Percentiles rank a stretch among this genome's conserved stretches.
Conservation (phyloP, 64 coral and sea anemone genomes). For the Stichodactyla helianthus region DNA sequence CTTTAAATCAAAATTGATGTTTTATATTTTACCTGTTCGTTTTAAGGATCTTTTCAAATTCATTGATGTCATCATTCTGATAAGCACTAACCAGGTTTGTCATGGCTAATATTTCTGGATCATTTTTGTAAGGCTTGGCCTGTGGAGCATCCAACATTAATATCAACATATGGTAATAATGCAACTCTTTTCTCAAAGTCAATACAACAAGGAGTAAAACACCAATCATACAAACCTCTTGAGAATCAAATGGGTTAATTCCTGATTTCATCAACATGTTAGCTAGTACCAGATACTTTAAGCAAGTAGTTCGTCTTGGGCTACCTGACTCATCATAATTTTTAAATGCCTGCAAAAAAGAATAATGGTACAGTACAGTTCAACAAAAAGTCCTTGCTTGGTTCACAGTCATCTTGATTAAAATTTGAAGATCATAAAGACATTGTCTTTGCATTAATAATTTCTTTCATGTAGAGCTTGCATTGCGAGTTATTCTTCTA, state of each 20-base stretch:
- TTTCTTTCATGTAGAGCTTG: too few relatives aligned
- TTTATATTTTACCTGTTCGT: slow-evolving; percentile 67
- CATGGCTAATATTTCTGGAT: slow-evolving; percentile 95
- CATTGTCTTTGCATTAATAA: too few relatives aligned
- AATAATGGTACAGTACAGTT: background rate
- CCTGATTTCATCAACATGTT: slow-evolving; percentile 99
- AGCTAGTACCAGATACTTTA: slow-evolving; percentile 93
- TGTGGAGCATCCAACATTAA: background rate
- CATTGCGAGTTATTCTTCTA: background rate
- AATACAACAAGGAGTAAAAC: too few relatives aligned
- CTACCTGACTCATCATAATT: slow-evolving; percentile 99
- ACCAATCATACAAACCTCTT: slow-evolving; percentile 40
- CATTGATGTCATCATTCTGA: slow-evolving; percentile 98
- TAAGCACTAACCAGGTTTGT: slow-evolving; percentile 98
- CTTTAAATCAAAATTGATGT: too few relatives aligned
- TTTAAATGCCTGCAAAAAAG: slow-evolving; percentile 74
- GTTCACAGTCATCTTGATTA: too few relatives aligned
- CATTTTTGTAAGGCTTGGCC: slow-evolving; percentile 98
- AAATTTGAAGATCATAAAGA: too few relatives aligned
- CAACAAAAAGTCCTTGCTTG: too few relatives aligned
- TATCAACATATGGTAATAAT: background rate
- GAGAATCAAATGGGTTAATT: slow-evolving; percentile 99
- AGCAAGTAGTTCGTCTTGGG: slow-evolving; percentile 87
- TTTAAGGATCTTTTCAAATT: slow-evolving; percentile 99
- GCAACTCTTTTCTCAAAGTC: too few relatives aligned